Base-by-base conservation (phyloP, 2,888 invertebrate genomes). In the Drosophila nr. perissopoda region DNA sequence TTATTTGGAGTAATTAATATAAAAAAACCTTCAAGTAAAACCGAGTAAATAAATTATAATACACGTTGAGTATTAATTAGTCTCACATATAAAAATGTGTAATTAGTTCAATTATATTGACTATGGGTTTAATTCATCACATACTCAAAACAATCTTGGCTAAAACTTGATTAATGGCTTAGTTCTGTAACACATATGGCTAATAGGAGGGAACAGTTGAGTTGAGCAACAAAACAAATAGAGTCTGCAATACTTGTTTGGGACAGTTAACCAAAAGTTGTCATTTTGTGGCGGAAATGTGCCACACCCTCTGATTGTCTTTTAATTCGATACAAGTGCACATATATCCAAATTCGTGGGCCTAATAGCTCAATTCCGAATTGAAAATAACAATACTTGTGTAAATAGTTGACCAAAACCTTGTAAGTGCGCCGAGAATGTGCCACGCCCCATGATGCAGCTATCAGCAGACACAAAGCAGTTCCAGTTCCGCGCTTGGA, bases 341-440 rank as follows among this genome's bases (percentile, higher is more conserved):
- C 27, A 49, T 49, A 21, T 36, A 36, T 34, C 29, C 10, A 36
- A 29, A 36, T 51, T 51, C 10, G 29, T n/a, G 10, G 5, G 21
- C 21, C 40, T 29, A 40, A 40, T 31, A 5, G 42, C 31, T 48
- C 25, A 49, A 34, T 48, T 33, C 18, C 25, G 8, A 25, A 34
- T 36, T 29, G 36, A 48, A 36, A 45, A 63, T n/a, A n/a, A 16
- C 11, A 57, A 57, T 16, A n/a, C 8, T 18, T 48, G 25, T 51
- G 36, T 54, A 33, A 60, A 67, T 56, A 36, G 40, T 59, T 65
- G 61, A 68, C 71, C 78, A 78, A 80, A 77, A 75, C 74, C 71
- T 78, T 78, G 80, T 80, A 54, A 36, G 51, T 68, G 65, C 53
- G 53, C 5, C 60, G 56, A 81, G 88, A 83, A 85, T 83, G 87